Base-by-base conservation (phyloP, 2,797 vertebrate species). In the Lutra lutra region DNA sequence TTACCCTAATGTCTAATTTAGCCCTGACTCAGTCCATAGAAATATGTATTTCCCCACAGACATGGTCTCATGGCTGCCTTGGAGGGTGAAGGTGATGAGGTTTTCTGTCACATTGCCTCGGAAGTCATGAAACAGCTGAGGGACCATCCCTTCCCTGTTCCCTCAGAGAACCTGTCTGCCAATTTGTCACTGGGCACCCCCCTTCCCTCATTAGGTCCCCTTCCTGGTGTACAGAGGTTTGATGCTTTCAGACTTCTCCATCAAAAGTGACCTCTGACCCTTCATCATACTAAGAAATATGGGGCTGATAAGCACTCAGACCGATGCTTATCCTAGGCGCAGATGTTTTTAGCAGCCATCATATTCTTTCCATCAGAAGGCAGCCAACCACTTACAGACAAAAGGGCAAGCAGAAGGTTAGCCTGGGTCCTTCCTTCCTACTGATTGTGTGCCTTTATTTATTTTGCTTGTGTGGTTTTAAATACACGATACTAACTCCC, bases 31-130 rank as follows among this genome's bases (percentile, higher is more conserved):
- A 79, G 89, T 78, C 68, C 23, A 7, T 14, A 86, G 96, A 96
- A 96, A 92, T 75, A 96, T 4, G 78, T 86, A 91, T 94, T 95
- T 96, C 95, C 91, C 89, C 15, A 3, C 46, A 93, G 92, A 89
- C 38, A 21, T 96, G 46, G 25, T 32, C 89, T 96, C 83, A 64
- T 21, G 29, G n/a, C 13, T 94, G 91, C 66, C 4, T 40, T 9
- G 6, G 0, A 60, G 56, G 56, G 21, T 21, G 7, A 66, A 87
- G 54, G 25, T 6, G 20, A 17, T 35, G 70, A 64, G 73, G 66
- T 9, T 83, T 94, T 66, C 80, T 54, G 38, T 78, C 56, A 75
- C 64, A 23, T 25, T 23, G 32, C 25, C 82, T 80, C 0, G 0
- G 73, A 89, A 87, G 27, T 68, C 66, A 62, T 32, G 14, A 79